Evolutionary conservation across 2,113 vertebrate species (phyloP), one percentile per base, ranked within the genome.

Genomic region (Puffinus mauretanicus): DNA sequence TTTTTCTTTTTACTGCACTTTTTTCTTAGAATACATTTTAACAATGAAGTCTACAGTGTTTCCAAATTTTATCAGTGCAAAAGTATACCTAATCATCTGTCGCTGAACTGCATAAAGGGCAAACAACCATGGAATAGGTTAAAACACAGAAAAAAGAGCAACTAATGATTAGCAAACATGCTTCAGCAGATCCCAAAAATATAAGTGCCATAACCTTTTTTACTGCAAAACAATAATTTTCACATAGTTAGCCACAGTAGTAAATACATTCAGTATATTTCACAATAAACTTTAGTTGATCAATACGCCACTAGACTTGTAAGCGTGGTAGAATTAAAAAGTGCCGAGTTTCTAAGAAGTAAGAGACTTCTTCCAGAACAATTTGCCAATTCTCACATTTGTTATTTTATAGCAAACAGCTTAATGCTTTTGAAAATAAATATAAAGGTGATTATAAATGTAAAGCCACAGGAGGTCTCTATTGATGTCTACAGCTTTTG

Each of bases 261-360:
- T 88, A 96, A 95, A 67, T 73, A 93, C 79, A 82, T 76, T 81
- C 49, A 92, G 66, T 61, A 67, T 72, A 90, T 55, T 88, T 92
- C 94, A 97, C 92, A 93, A 83, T 64, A 82, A 96, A 91, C 73
- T 90, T 97, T 2, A 97, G 92, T 49, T 97, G 94, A 88, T 69
- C 92, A 93, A 88, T 93, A 87, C 0, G 3, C 70, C 78, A 87
- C 78, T 57, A 83, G 88, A 93, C 86, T 60, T 51, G 38, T 83
- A 96, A 96, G 71, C 3, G 0, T 64, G 67, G 72, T 36, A 81
- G 80, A 83, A 92, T 73, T 83, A 64, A 88, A 47, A 94, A 88
- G 67, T 55, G 60, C 19, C 5, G 14, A 55, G 58, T 83, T 88
- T 65, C 51, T 29, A 58, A 61, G 61, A 82, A 91, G 47, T 16